A percentile compares a stretch with the other conserved stretches of the same genome.
These are phyloP conservation scores for Bradysia coprophila DNA, from an alignment of 1,140 invertebrate genomes.

Conservation along the genomic window DNA sequence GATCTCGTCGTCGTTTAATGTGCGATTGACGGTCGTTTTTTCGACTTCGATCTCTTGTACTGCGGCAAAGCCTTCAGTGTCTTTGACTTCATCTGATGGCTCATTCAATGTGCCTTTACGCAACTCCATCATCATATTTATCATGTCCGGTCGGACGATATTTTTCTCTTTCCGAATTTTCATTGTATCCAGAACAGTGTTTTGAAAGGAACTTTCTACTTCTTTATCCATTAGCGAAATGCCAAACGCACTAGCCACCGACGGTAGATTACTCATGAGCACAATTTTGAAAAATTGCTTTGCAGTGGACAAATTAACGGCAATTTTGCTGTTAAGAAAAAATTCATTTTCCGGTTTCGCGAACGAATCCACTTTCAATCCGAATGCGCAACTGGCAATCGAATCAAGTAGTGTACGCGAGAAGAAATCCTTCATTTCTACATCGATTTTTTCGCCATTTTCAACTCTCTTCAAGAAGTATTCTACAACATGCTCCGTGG, in stretches of 20 bases:
- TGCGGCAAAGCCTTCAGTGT: conserved; percentile 1
- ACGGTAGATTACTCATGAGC: background rate
- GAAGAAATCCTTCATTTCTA: conserved; percentile 21
- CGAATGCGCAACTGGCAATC: conserved; percentile 26
- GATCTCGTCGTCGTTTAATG: conserved; percentile 12
- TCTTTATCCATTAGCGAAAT: conserved; percentile 21
- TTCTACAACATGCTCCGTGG: background rate
- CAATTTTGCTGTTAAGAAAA: conserved; percentile 3
- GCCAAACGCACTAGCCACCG: conserved; percentile 10
- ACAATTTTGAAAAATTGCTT: background rate
- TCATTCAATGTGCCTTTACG: conserved; percentile 8
- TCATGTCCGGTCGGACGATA: conserved; percentile 25
- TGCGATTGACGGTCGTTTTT: conserved; percentile 1
- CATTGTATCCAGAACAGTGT: conserved; percentile 29
- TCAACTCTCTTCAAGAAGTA: background rate
- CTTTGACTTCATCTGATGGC: background rate
- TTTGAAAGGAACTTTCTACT: conserved; percentile 27
- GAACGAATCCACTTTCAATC: conserved; percentile 24
- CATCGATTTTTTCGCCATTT: background rate
- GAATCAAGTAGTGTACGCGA: conserved; percentile 25
- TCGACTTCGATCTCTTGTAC: conserved; percentile 2
- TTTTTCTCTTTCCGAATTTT: conserved; percentile 24
- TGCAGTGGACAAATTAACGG: background rate
- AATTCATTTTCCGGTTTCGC: conserved; percentile 26
- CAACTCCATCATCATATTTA: conserved; percentile 25